phyloP scores from a whole-genome alignment of 2,113 vertebrate species.

The Brevimyrus niger region DNA sequence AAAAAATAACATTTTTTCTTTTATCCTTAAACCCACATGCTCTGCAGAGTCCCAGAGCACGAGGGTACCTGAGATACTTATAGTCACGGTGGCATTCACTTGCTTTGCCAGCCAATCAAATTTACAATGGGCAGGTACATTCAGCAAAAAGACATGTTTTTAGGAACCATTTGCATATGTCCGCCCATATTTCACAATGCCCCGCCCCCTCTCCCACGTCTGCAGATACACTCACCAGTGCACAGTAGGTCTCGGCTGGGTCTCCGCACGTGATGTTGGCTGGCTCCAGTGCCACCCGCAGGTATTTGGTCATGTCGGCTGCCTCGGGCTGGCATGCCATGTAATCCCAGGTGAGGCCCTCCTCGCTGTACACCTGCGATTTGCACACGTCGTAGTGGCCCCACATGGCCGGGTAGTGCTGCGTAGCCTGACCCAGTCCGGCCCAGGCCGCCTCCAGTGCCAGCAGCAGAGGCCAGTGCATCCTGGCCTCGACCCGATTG shows the following conservation, averaged over 20 bases:
- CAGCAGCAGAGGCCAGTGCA: slow-evolving; percentile 83
- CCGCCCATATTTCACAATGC: neutral
- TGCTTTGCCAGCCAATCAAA: neutral
- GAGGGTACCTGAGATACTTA: neutral
- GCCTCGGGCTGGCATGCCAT: slow-evolving; percentile 97
- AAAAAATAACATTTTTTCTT: neutral
- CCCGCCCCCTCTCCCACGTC: neutral
- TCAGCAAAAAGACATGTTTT: neutral
- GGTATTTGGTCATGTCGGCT: slow-evolving; percentile 91
- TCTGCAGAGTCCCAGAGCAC: neutral
- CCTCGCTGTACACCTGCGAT: slow-evolving; percentile 88
- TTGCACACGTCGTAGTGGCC: slow-evolving; percentile 97
- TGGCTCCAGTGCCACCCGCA: slow-evolving; percentile 88
- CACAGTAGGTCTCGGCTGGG: slow-evolving; percentile 91
- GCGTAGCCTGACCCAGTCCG: slow-evolving; percentile 75
- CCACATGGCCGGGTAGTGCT: slow-evolving; percentile 90
- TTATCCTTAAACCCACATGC: neutral
- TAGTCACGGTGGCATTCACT: neutral
- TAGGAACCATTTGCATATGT: neutral
- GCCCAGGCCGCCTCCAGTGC: slow-evolving; percentile 84
- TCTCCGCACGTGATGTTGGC: slow-evolving; percentile 95
- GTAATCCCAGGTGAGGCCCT: slow-evolving; percentile 96
- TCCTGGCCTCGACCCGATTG: slow-evolving; percentile 42
- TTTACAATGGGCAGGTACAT: neutral
- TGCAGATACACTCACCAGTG: slow-evolving; percentile 80